Evolutionary conservation across 2,888 invertebrate genomes (phyloP), one percentile per base, ranked within the genome.

Genomic region (Crepidodera aurea): DNA sequence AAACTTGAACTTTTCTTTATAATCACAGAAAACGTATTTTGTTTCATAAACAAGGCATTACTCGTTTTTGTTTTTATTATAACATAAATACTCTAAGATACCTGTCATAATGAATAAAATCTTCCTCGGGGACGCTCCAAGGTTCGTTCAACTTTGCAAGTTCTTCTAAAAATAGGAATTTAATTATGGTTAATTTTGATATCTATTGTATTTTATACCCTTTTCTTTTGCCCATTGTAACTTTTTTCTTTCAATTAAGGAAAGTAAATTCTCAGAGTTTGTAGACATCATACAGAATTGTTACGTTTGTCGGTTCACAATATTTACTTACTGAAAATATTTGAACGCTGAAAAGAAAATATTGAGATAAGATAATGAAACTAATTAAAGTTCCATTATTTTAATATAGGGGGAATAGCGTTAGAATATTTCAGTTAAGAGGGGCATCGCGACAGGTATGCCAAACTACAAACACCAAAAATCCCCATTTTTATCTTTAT

Each of bases 181-280:
- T 44, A 25, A 8, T 54, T 12, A 46, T 10, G 29, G 3, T 29
- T 29, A 2, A 27, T 10, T 42, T 29, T 39, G 13, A 10, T 19
- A 13, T 2, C 39, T 46, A 42, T 51, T 44, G 37, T 48, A 7
- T 13, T 6, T 51, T 39, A 77, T 84, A 95, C 96, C 95, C 88
- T 89, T 88, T 84, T 96, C 96, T 81, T 87, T 88, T 73, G 94
- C 94, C 96, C 96, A 96, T 87, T 96, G 95, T 77, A 91, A 86
- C 81, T 90, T 90, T 83, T 96, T 96, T 83, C 91, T 89, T 84
- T 96, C 93, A 75, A 94, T 85, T 78, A 94, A 83, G 69, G 92
- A 89, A 67, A 77, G 67, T n/a, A 75, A 71, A 60, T 51, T 73
- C 63, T 59, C 55, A 27, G 60, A 58, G 1, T 18, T 16, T 1